Evolutionary conservation across 2,113 vertebrate species (phyloP).

Genomic region (Oncorhynchus keta): DNA sequence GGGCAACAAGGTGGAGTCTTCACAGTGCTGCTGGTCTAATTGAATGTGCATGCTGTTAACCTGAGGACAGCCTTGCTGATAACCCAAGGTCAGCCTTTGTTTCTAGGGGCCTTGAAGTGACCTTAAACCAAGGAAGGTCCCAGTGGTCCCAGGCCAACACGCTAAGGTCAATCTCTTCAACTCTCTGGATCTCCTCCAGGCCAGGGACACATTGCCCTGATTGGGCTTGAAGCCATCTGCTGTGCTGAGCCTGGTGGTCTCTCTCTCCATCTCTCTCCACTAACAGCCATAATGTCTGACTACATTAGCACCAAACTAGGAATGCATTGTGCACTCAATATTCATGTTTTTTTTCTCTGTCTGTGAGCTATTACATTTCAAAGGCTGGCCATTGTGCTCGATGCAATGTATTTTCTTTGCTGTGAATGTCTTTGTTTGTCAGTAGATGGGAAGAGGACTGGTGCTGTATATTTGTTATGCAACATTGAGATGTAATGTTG

Average conservation of each 20-base stretch:
- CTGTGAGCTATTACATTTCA: conserved; percentile 5
- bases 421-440: conserved; percentile 33
- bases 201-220: conserved; percentile 8
- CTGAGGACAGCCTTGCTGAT: no score
- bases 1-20: no score
- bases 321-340: background rate
- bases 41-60: no score
- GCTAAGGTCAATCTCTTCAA: no score
- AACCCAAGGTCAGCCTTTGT: no score
- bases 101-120: no score
- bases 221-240: background rate
- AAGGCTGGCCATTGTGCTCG: background rate
- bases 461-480: conserved; percentile 23
- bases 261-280: conserved; percentile 5
- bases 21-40: no score
- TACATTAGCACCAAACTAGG: conserved; percentile 19
- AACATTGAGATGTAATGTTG: conserved; percentile 51
- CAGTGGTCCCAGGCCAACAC: no score
- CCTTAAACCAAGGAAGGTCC: no score
- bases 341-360: background rate
- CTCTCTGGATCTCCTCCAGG: no score
- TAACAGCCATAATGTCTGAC: conserved; percentile 5
- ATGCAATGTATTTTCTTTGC: conserved; percentile 28
- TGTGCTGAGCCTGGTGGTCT: background rate
- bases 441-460: conserved; percentile 8